Evolutionary conservation across 2,888 invertebrate species (phyloP), one percentile per base, ranked within the genome.

Genomic region (Thera britannica): DNA sequence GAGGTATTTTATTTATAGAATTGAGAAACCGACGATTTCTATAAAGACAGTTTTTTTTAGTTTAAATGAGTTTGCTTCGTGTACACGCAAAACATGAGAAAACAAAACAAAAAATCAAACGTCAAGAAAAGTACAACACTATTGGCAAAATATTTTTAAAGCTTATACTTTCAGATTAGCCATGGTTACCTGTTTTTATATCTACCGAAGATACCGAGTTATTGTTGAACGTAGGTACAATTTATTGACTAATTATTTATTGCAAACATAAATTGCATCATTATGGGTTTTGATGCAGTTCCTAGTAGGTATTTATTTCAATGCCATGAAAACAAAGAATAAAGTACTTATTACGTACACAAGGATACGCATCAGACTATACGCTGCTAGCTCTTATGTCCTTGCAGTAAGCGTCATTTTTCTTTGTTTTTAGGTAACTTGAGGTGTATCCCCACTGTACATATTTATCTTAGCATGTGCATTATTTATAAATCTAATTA

Each of bases 1-100:
- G 60, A 67, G 62, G 46, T 41, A 41, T 41, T 41, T 34, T 65
- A 68, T 68, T 65, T 65, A 54, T 68, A 68, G 56, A 56, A 67
- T 59, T 12, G 6, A 48, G 59, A 58, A 56, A 54, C 23, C 36
- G 38, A 55, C 52, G 38, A 64, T 64, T 64, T 52, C 44, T 58
- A 61, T 60, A 38, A 8, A 23, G 23, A 34, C 48, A 34, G 59
- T 44, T 58, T 34, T 41, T 9, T 61, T 52, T 52, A 7, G n/a
- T 49, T 46, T 12, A n/a, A 36, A 59, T n/a, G 58, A 35, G 49
- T 38, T 23, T 23, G 23, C 23, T 23, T 23, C 23, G 23, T 23
- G 23, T 23, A 23, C 23, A 23, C 23, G 23, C 23, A 23, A 23
- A 23, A 23, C 23, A 23, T 23, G 0, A 23, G 23, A 23, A 23